Evolutionary conservation across 1,140 invertebrate genomes (phyloP), one percentile per base, ranked within the genome.

Genomic region (Heliconius himera): DNA sequence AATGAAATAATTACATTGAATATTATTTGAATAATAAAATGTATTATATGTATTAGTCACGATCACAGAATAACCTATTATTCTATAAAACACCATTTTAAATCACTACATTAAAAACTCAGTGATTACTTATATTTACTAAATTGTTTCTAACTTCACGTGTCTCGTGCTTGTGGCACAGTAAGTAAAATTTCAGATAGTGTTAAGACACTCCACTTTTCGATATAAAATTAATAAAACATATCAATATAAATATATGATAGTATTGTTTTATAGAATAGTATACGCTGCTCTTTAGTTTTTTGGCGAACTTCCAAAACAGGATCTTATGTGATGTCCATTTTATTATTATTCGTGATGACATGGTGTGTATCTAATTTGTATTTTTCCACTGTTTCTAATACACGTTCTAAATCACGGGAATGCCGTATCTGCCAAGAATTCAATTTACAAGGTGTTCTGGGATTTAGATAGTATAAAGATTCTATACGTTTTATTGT

Each of bases 351-450:
- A 16, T 66, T 66, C 11, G 60, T 66, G 60, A 66, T 11, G 26
- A 66, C 13, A 16, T 66, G 4, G 13, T 29, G 60, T 66, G 26
- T 26, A 16, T 3, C 41, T 46, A 46, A 13, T 46, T 46, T 66
- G 60, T 66, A 29, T 29, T 29, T 66, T 66, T 29, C 60, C 26
- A 66, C 60, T 29, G 60, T 66, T 66, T 66, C 11, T n/a, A 60
- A 60, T 60, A 66, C 22, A 66, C 60, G 60, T 66, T 66, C 29
- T 5, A 66, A 66, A 66, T 66, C 60, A 66, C 22, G 60, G 60
- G 26, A 16, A 66, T 66, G 22, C 26, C 22, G 22, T 66, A 66
- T 66, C 60, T 66, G 26, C 60, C 60, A 66, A 66, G 60, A 66
- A 66, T 60, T 60, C n/a, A n/a, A 60, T 60, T 22, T 22, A 60